These are phyloP conservation scores for Drosophila guanche DNA, from an alignment of 1,140 invertebrate genomes.

Conservation along the genomic window DNA sequence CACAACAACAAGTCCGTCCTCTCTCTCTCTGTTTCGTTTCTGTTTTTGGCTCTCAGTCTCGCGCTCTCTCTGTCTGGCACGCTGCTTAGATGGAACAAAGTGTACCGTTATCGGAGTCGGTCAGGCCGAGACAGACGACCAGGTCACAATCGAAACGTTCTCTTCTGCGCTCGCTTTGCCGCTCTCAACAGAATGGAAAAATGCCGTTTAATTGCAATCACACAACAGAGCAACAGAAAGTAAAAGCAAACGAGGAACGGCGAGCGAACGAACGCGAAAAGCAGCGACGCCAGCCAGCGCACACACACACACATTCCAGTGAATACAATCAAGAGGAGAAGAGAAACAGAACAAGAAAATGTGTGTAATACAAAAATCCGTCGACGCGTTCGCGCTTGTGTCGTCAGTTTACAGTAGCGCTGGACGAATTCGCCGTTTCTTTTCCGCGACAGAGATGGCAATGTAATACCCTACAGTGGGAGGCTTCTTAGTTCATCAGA, in stretches of 20 bases:
- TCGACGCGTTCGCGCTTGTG: constrained; percentile 54
- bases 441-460: constrained; percentile 19
- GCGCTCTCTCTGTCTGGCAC: constrained; percentile 10
- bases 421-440: constrained; percentile 11
- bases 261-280: constrained; percentile 55
- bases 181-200: constrained; percentile 64
- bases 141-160: constrained; percentile 26
- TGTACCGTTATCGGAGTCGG: constrained; percentile 71
- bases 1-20: constrained; percentile 21
- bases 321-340: constrained; percentile 6
- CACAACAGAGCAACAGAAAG: constrained; percentile 56
- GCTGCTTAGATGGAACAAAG: constrained; percentile 32
- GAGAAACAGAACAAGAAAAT: constrained; percentile 44
- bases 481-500: too few relatives aligned
- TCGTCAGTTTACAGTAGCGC: constrained; percentile 45
- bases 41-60: background rate
- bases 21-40: constrained; percentile 23
- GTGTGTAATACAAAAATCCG: constrained; percentile 69
- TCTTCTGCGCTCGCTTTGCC: constrained; percentile 20
- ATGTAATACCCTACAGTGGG: constrained; percentile 9
- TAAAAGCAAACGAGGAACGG: constrained; percentile 65
- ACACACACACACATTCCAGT: constrained; percentile 28
- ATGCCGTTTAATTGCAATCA: constrained; percentile 75
- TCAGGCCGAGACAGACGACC: constrained; percentile 47
- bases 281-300: constrained; percentile 25